These are phyloP conservation scores for Hestina assimilis DNA, from an alignment of 1,140 invertebrate genomes.

Conservation along the genomic window DNA sequence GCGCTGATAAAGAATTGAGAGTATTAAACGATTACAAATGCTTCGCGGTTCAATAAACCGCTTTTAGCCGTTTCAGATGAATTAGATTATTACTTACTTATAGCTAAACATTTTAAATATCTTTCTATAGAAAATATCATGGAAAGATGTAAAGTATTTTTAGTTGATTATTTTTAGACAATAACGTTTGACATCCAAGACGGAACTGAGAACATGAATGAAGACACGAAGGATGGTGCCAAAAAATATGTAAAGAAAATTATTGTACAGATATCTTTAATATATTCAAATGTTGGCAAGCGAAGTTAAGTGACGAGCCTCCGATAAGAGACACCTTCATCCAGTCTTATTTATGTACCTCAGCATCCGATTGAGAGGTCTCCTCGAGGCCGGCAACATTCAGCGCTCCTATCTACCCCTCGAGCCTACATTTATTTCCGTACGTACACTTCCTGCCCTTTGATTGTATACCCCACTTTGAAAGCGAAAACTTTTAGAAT, in stretches of 20 bases:
- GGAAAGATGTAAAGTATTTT: too few species aligned
- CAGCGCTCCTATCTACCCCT: slow-evolving; percentile 70
- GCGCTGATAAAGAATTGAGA: slow-evolving; percentile 77
- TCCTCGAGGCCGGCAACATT: slow-evolving; percentile 53
- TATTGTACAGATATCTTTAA: not conserved
- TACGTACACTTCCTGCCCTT: slow-evolving; percentile 47
- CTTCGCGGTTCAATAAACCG: slow-evolving; percentile 74
- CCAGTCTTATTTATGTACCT: slow-evolving; percentile 72
- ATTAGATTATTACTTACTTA: slow-evolving; percentile 34
- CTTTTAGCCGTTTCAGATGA: slow-evolving; percentile 52
- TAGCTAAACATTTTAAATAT: not conserved
- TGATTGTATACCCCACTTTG: slow-evolving; percentile 52
- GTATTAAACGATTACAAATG: slow-evolving; percentile 79
- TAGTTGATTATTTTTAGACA: too few species aligned
- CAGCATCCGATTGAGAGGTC: slow-evolving; percentile 70
- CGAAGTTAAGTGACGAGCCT: slow-evolving; percentile 35
- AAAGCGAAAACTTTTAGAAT: slow-evolving; percentile 32
- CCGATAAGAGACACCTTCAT: slow-evolving; percentile 66
- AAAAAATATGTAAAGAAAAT: too few species aligned
- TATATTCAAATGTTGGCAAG: slow-evolving; percentile 2
- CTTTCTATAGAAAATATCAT: not conserved
- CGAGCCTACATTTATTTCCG: slow-evolving; percentile 69
- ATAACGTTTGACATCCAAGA: too few species aligned
- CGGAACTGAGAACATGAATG: too few species aligned
- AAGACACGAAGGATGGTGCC: too few species aligned